A percentile compares a stretch with the other conserved stretches of the same genome.
These are phyloP conservation scores for Allacma fusca DNA, from an alignment of 2,888 invertebrate species.

Conservation along the genomic window DNA sequence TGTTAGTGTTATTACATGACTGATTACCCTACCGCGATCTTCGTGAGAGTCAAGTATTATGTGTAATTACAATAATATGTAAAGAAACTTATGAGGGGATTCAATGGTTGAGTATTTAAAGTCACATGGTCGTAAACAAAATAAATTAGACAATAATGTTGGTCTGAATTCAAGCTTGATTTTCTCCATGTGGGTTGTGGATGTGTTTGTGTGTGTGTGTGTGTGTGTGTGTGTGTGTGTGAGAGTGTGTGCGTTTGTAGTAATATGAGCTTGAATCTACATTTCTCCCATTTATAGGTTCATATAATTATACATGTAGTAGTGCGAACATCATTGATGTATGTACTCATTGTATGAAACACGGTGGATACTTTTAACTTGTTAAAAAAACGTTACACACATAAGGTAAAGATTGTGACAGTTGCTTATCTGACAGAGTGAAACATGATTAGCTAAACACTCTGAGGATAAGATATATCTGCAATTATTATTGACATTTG, in stretches of 20 bases:
- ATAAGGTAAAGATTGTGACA: conserved; percentile 33
- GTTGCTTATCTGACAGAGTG: conserved; percentile 33
- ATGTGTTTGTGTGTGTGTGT: not conserved
- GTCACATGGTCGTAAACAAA: conserved; percentile 4
- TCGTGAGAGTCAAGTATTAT: not conserved
- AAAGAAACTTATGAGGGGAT: not conserved
- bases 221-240: no score
- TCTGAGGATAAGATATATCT: conserved; percentile 39
- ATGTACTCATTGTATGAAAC: no score
- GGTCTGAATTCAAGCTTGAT: not conserved
- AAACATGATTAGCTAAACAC: conserved; percentile 44
- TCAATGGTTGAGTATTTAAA: not conserved
- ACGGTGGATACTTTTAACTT: no score
- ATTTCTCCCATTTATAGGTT: no score
- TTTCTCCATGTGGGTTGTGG: no score
- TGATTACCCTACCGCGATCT: no score
- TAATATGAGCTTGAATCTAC: no score
- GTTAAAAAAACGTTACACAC: not conserved
- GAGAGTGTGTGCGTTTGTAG: no score
- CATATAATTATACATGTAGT: no score
- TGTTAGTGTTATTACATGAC: no score
- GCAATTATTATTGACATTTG: conserved; percentile 42
- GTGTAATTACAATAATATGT: not conserved
- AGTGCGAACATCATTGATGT: no score
- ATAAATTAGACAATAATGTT: conserved; percentile 16